A percentile compares a stretch with the other conserved stretches of the same genome.
phyloP scores from a whole-genome alignment of 2,888 invertebrate species.

The Adelphocoris suturalis region DNA sequence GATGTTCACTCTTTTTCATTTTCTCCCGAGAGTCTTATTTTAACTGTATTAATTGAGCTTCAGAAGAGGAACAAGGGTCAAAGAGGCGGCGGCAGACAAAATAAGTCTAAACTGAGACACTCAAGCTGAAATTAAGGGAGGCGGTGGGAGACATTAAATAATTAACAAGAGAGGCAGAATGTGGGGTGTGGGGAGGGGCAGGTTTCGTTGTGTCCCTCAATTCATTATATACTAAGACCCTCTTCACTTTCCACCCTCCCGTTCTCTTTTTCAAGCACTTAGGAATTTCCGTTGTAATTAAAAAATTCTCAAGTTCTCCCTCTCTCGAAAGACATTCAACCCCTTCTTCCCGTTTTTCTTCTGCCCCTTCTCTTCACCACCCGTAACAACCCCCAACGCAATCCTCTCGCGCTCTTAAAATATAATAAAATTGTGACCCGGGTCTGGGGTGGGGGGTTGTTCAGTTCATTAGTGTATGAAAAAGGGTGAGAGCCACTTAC shows the following conservation, averaged over 20 bases:
- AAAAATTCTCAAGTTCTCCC: conserved; percentile 69
- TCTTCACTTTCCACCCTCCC: conserved; percentile 2
- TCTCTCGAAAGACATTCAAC: conserved; percentile 24
- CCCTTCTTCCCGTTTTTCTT: conserved; percentile 33
- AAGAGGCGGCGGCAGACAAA: conserved; percentile 21
- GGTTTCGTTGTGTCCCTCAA: conserved; percentile 60
- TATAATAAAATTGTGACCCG: conserved; percentile 70
- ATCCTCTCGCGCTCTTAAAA: conserved; percentile 62
- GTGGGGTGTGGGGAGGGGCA: neutral
- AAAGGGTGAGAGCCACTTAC: conserved; percentile 49
- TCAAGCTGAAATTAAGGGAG: conserved; percentile 65
- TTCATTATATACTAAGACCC: conserved; percentile 65
- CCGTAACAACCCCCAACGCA: neutral
- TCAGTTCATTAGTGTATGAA: conserved; percentile 69
- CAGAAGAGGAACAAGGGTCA: conserved; percentile 10
- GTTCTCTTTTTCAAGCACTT: conserved; percentile 29
- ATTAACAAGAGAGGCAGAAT: conserved; percentile 55
- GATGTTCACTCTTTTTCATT: neutral
- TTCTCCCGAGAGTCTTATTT: neutral
- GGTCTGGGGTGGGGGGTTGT: conserved; percentile 28
- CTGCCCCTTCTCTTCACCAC: neutral
- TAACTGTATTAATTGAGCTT: conserved; percentile 26
- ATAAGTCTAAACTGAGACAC: conserved; percentile 62
- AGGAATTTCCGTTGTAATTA: conserved; percentile 72
- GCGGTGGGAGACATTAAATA: conserved; percentile 63